A percentile compares a stretch with the other conserved stretches of the same genome.
phyloP scores from a whole-genome alignment of 1,140 invertebrate genomes.

The Sinonovacula constricta region DNA sequence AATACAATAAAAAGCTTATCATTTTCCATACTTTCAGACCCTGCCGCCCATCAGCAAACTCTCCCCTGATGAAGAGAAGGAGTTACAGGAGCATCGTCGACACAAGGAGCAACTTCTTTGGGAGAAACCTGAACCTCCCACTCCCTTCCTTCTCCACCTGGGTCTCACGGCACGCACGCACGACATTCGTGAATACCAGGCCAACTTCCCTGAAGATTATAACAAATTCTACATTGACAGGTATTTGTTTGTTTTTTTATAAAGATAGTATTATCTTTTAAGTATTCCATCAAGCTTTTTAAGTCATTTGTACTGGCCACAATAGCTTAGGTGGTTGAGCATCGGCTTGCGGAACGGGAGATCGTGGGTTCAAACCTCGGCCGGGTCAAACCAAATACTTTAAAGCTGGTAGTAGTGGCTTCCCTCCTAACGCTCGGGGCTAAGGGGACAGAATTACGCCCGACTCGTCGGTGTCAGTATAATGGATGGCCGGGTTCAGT shows the following conservation, averaged over 20 bases:
- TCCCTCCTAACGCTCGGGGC: too few species aligned
- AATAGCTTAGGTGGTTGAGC: too few species aligned
- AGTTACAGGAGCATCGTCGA: conserved; percentile 42
- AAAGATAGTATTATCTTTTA: background rate
- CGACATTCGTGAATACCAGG: conserved; percentile 75
- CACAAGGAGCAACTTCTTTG: conserved; percentile 67
- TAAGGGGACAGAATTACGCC: too few species aligned
- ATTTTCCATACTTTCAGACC: too few species aligned
- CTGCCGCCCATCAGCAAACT: conserved; percentile 74
- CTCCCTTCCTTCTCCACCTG: conserved; percentile 76
- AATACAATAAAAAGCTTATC: too few species aligned
- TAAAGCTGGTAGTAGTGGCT: too few species aligned
- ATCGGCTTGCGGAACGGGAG: too few species aligned
- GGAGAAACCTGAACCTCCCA: conserved; percentile 72
- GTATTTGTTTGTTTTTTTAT: too few species aligned
- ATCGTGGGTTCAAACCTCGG: too few species aligned
- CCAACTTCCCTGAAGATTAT: conserved; percentile 74
- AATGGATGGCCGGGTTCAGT: too few species aligned
- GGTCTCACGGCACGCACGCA: conserved; percentile 78
- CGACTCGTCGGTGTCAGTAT: too few species aligned
- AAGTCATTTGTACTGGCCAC: background rate
- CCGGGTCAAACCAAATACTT: too few species aligned
- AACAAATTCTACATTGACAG: conserved; percentile 73
- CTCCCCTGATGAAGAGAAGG: conserved; percentile 68
- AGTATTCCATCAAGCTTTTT: background rate